A percentile compares a stretch with the other conserved stretches of the same genome.
phyloP scores from a whole-genome alignment of 2,888 invertebrate species.

The Amphipyra tragopoginis region DNA sequence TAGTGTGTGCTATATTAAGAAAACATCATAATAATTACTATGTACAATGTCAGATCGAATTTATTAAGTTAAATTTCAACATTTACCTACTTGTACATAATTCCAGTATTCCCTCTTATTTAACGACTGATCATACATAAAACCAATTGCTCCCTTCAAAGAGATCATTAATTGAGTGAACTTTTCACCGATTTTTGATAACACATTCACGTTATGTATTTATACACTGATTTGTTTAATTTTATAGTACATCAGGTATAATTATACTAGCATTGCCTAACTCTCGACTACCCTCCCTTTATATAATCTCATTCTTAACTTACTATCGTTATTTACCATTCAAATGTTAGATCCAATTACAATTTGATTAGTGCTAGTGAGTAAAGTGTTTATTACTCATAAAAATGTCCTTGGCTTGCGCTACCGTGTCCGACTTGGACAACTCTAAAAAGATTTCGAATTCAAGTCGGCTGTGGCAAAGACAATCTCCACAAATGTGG shows the following conservation, averaged over 20 bases:
- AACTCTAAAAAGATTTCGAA: too few species aligned
- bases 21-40: conserved; percentile 24
- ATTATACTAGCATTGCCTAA: conserved; percentile 15
- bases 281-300: neutral
- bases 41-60: conserved; percentile 50
- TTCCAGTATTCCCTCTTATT: conserved; percentile 25
- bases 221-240: conserved; percentile 13
- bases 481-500: too few species aligned
- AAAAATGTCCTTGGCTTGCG: too few species aligned
- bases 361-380: conserved; percentile 21
- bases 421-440: too few species aligned
- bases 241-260: conserved; percentile 10
- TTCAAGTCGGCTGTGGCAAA: too few species aligned
- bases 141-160: conserved; percentile 17
- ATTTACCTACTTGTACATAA: conserved; percentile 45
- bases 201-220: conserved; percentile 9
- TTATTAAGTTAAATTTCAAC: conserved; percentile 22
- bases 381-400: neutral
- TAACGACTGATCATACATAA: conserved; percentile 6
- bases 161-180: conserved; percentile 38
- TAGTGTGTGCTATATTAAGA: conserved; percentile 42
- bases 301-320: conserved; percentile 28
- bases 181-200: conserved; percentile 5
- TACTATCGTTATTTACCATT: conserved; percentile 21
- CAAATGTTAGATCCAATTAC: conserved; percentile 9